Evolutionary conservation across 2,113 vertebrate genomes (phyloP), one percentile per base, ranked within the genome.

Genomic region (Noturus placidus): DNA sequence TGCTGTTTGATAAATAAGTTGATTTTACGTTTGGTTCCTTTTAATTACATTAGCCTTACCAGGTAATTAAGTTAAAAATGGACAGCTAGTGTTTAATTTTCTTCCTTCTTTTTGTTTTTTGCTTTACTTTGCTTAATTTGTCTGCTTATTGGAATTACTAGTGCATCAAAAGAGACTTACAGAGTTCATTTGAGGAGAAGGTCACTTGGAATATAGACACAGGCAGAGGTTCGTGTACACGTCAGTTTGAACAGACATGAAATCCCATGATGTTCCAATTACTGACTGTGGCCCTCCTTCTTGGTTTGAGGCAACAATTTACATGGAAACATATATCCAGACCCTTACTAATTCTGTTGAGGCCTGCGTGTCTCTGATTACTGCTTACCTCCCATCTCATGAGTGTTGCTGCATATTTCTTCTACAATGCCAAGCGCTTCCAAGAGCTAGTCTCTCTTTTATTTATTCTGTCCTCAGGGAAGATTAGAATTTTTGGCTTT

Each of bases 401-500:
- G 38, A 33, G 25, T 50, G 67, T 69, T 59, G 14, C 65, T 57
- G 54, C 63, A 77, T 76, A 61, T 27, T 65, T 83, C 80, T 22
- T 59, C n/a, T 1, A 46, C n/a, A 11, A 38, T 35, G 69, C 54
- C 35, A 72, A 46, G 8, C 56, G 46, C 50, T 42, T 61, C 54
- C 46, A 84, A 42, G 15, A 3, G 11, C 79, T 83, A 50, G 38
- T 79, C 46, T 50, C 35, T 59, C 25, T 42, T 59, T 77, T 35
- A 22, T 69, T 63, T 59, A 25, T 50, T 83, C 38, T 56, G 13
- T 57, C 78, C 25, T 82, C 65, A 69, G 69, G 80, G 67, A 30
- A 78, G 86, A 88, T 88, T 83, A 83, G 72, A 85, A 89, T 90
- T 85, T 57, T 88, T 80, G 72, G 57, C 76, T 87, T 87, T 77